Evolutionary conservation across 2,797 vertebrate species (phyloP).

Genomic region (Sylvia borin): DNA sequence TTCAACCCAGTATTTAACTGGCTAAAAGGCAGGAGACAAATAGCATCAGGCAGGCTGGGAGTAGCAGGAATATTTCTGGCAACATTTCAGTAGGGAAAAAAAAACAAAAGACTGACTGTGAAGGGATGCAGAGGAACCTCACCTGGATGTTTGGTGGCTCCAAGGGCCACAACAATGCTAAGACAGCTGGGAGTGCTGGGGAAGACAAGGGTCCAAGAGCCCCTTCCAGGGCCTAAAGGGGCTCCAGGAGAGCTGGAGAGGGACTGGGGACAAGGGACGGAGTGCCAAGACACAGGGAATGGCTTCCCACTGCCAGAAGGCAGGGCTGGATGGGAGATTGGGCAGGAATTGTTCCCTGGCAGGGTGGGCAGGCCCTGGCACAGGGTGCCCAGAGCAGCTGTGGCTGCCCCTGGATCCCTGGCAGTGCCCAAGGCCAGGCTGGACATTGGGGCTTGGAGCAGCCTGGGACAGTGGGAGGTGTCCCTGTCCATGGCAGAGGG

Average conservation of each 20-base stretch:
- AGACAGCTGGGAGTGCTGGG: neutral
- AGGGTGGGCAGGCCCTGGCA: neutral
- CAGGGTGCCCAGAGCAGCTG: neutral
- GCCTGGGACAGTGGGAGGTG: accelerated
- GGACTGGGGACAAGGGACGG: neutral
- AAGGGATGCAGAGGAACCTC: neutral
- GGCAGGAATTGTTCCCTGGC: neutral
- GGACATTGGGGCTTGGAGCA: accelerated
- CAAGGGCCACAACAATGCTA: accelerated
- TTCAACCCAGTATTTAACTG: accelerated
- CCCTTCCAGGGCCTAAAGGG: accelerated
- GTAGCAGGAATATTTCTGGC: neutral
- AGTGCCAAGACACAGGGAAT: neutral
- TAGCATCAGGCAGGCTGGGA: neutral
- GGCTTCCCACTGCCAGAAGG: neutral
- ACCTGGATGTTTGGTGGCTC: neutral
- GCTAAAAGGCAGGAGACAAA: neutral
- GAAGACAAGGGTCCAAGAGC: neutral
- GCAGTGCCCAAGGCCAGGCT: neutral
- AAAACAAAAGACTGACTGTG: neutral
- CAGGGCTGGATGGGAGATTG: accelerated
- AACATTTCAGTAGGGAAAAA: neutral
- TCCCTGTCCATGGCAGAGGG: neutral
- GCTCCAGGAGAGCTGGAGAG: neutral
- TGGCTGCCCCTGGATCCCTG: neutral